phyloP scores from a whole-genome alignment of 92 coral and sea anemone genomes.

The Umimayanthus kanabou region DNA sequence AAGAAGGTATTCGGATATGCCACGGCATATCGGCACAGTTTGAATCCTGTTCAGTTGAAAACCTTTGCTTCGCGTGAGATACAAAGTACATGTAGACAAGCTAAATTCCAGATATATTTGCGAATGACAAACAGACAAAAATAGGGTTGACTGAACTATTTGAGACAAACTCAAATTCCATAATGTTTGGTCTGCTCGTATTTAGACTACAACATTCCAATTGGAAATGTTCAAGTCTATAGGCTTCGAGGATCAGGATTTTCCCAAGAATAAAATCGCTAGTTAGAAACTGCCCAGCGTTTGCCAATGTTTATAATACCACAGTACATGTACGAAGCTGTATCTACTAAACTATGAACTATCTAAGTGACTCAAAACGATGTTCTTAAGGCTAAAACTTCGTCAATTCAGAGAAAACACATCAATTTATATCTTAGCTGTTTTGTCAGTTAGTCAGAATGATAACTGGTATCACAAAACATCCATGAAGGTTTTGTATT shows the following conservation, averaged over 20 bases:
- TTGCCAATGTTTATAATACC: background rate
- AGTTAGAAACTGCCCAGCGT: background rate
- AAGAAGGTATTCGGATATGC: background rate
- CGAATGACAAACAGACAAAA: background rate
- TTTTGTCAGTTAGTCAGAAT: background rate
- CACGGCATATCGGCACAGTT: background rate
- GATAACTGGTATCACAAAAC: background rate
- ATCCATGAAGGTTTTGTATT: background rate
- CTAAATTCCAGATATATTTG: background rate
- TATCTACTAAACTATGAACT: too few species aligned
- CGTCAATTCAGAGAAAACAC: background rate
- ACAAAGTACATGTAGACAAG: slow-evolving; percentile 5
- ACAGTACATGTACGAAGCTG: background rate
- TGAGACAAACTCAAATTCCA: background rate
- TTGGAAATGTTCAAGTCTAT: background rate
- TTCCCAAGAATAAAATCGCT: too few species aligned
- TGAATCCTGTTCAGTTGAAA: background rate
- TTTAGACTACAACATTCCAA: background rate
- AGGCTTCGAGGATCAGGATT: background rate
- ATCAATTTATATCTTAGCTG: background rate
- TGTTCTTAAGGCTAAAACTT: too few species aligned
- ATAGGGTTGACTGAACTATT: background rate
- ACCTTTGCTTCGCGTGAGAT: background rate
- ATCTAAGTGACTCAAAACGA: too few species aligned
- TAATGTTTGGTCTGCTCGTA: background rate